Conservation (phyloP, 2,797 vertebrate genomes). For the Acipenser transmontanus region DNA sequence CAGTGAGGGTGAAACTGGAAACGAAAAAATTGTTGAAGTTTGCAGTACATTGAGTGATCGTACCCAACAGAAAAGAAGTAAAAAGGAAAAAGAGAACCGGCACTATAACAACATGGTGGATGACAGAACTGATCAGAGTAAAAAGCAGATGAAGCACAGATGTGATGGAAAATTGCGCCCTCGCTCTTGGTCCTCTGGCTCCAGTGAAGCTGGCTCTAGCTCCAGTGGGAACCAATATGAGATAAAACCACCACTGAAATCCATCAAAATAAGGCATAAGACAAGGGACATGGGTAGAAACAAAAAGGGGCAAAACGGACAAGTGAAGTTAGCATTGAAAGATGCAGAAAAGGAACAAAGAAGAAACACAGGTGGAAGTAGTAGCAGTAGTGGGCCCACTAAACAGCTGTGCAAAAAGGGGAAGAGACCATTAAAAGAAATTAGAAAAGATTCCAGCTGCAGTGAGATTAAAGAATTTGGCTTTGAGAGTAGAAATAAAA, state of each 20-base stretch:
- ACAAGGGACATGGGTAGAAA: slow-evolving; percentile 74
- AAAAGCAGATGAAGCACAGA: slow-evolving; percentile 78
- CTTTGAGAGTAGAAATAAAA: slow-evolving; percentile 69
- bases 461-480: slow-evolving; percentile 67
- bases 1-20: slow-evolving; percentile 80
- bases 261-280: slow-evolving; percentile 80
- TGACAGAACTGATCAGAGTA: slow-evolving; percentile 67
- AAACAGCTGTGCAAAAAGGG: slow-evolving; percentile 82
- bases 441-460: slow-evolving; percentile 70
- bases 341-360: slow-evolving; percentile 70
- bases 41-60: slow-evolving; percentile 54
- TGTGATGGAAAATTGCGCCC: slow-evolving; percentile 81
- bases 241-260: slow-evolving; percentile 66
- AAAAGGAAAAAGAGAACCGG: slow-evolving; percentile 82
- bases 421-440: slow-evolving; percentile 79
- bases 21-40: slow-evolving; percentile 61
- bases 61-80: slow-evolving; percentile 67
- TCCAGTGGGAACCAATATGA: slow-evolving; percentile 88
- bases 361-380: slow-evolving; percentile 57
- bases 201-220: slow-evolving; percentile 92
- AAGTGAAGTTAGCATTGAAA: slow-evolving; percentile 74
- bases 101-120: slow-evolving; percentile 58
- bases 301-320: slow-evolving; percentile 77
- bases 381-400: slow-evolving; percentile 60
- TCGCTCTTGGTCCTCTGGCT: slow-evolving; percentile 96